A percentile compares a stretch with the other conserved stretches of the same genome.
Conservation (phyloP, 1,140 invertebrate genomes). For the Drosophila obscura region DNA sequence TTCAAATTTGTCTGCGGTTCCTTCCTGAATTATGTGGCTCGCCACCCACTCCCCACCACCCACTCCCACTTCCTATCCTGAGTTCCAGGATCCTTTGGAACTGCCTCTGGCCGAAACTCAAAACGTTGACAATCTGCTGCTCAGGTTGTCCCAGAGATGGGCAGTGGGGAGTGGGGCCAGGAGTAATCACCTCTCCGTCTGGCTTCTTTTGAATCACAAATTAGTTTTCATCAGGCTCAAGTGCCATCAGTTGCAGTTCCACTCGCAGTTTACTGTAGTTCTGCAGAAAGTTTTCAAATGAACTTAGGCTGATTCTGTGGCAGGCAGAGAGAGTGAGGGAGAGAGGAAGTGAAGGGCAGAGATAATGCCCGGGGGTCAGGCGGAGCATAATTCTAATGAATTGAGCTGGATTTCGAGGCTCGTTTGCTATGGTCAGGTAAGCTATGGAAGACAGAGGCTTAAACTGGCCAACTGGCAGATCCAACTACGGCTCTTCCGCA, state of each 20-base stretch:
- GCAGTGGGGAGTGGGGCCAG: neutral
- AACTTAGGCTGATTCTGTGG: slow-evolving; percentile 22
- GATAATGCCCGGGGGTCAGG: slow-evolving; percentile 28
- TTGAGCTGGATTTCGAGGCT: neutral
- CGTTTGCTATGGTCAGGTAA: too few species aligned
- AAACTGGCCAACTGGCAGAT: too few species aligned
- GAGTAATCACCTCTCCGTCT: slow-evolving; percentile 9
- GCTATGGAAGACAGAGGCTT: too few species aligned
- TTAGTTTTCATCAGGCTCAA: slow-evolving; percentile 65
- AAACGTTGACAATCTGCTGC: slow-evolving; percentile 57
- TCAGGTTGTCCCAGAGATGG: slow-evolving; percentile 31
- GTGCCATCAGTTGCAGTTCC: slow-evolving; percentile 29
- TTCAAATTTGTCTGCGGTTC: slow-evolving; percentile 67
- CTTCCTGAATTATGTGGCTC: slow-evolving; percentile 40
- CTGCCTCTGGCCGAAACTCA: slow-evolving; percentile 43
- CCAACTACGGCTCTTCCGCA: too few species aligned
- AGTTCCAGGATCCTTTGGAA: slow-evolving; percentile 15
- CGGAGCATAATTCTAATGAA: slow-evolving; percentile 17
- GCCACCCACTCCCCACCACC: neutral
- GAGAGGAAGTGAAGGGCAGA: neutral
- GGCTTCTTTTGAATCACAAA: slow-evolving; percentile 45
- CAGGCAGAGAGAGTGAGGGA: too few species aligned
- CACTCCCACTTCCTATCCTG: neutral
- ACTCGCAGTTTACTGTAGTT: slow-evolving; percentile 24
- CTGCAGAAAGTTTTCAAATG: slow-evolving; percentile 48